Conservation (phyloP, 2,797 vertebrate genomes). For the Etheostoma nigrum region DNA sequence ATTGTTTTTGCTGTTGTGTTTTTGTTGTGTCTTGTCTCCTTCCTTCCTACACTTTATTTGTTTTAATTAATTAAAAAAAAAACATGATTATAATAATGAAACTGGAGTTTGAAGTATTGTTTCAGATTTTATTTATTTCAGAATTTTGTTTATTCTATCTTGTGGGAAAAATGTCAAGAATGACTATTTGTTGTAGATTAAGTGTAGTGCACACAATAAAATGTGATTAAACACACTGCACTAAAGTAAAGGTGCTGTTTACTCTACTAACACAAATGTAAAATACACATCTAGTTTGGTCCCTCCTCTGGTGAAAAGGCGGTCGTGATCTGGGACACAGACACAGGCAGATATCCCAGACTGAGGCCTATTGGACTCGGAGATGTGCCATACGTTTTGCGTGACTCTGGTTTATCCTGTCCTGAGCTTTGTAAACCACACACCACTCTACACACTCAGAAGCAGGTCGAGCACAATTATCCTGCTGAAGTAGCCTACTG, state of each 20-base stretch:
- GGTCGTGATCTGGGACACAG: background rate
- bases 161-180: background rate
- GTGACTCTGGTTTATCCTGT: background rate
- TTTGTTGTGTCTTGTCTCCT: too few relatives aligned
- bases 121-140: background rate
- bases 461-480: background rate
- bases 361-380: background rate
- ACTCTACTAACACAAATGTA: background rate
- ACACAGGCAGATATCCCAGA: background rate
- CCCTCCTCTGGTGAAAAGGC: background rate
- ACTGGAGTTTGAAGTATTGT: background rate
- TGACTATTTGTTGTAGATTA: background rate
- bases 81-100: too few relatives aligned
- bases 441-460: background rate
- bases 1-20: too few relatives aligned
- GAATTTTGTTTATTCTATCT: background rate
- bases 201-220: background rate
- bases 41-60: too few relatives aligned
- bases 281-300: background rate
- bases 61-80: too few relatives aligned
- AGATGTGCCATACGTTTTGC: background rate
- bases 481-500: too few relatives aligned
- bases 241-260: background rate
- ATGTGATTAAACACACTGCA: too few relatives aligned
- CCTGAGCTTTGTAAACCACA: background rate